Percentiles rank a stretch among this genome's conserved stretches.
phyloP scores from a whole-genome alignment of 2,888 invertebrate genomes.

The Callinectes sapidus region DNA sequence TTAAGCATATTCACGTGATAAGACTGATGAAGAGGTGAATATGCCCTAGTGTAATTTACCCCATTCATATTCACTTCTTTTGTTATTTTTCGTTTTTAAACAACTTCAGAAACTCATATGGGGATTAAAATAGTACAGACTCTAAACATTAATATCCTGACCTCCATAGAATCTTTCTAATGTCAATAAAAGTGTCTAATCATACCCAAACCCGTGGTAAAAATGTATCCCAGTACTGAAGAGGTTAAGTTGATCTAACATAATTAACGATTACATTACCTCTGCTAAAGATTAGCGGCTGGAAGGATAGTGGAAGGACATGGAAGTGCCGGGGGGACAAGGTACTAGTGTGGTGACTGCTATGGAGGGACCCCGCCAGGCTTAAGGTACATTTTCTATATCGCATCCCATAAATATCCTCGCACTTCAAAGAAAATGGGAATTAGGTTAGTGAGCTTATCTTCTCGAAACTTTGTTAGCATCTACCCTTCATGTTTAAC shows the following conservation, averaged over 20 bases:
- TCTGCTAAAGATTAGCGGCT: neutral
- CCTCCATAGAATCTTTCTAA: too few relatives aligned
- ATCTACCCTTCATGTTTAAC: neutral
- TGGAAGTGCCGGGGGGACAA: neutral
- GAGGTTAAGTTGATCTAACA: too few relatives aligned
- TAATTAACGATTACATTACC: too few relatives aligned
- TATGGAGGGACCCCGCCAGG: neutral
- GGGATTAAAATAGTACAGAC: too few relatives aligned
- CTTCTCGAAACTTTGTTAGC: conserved; percentile 9
- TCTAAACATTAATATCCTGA: too few relatives aligned
- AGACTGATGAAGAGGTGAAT: neutral
- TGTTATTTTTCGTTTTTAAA: too few relatives aligned
- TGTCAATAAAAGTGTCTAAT: too few relatives aligned
- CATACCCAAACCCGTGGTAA: too few relatives aligned
- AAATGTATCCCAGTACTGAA: too few relatives aligned
- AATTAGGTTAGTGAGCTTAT: conserved; percentile 26
- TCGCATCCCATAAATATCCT: conserved; percentile 17
- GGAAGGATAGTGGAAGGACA: neutral
- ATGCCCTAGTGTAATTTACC: too few relatives aligned
- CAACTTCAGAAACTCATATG: too few relatives aligned
- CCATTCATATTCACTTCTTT: too few relatives aligned
- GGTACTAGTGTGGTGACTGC: neutral
- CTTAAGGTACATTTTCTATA: conserved; percentile 24
- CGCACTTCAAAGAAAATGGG: conserved; percentile 34
- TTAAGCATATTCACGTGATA: neutral